phyloP scores from a whole-genome alignment of 2,113 vertebrate species.

The Pandion haliaetus region DNA sequence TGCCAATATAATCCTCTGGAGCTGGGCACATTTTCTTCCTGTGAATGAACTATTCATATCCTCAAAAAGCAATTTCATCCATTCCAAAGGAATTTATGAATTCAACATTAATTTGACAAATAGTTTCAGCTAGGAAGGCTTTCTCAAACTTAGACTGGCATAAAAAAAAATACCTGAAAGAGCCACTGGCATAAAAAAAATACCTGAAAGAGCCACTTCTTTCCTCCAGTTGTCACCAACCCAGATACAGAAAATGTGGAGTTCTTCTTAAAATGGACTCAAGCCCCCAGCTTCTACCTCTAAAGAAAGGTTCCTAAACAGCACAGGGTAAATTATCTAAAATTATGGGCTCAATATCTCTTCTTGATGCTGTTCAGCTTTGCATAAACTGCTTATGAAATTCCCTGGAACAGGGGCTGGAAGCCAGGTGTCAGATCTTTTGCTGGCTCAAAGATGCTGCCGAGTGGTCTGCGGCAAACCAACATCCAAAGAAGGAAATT shows the following conservation, averaged over 20 bases:
- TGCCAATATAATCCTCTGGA: background rate
- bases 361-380: background rate
- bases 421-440: slow-evolving; percentile 49
- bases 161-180: slow-evolving; percentile 1
- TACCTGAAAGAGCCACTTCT: background rate
- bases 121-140: slow-evolving; percentile 9
- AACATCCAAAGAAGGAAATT: slow-evolving; percentile 61
- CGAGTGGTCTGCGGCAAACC: slow-evolving; percentile 40
- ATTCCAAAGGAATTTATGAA: slow-evolving; percentile 58
- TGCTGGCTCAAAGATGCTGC: slow-evolving; percentile 44
- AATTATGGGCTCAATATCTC: background rate
- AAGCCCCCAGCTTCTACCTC: background rate
- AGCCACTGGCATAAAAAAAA: background rate
- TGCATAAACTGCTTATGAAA: background rate
- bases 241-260: background rate
- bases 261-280: background rate
- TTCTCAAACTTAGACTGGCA: slow-evolving; percentile 3
- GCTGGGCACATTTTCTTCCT: slow-evolving; percentile 26
- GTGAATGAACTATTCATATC: slow-evolving; percentile 52
- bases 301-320: background rate
- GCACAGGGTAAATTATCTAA: background rate
- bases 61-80: slow-evolving; percentile 41
- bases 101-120: slow-evolving; percentile 58
- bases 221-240: background rate
- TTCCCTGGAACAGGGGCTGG: background rate